phyloP scores from a whole-genome alignment of 2,888 invertebrate genomes.

The Copidosoma aretas region DNA sequence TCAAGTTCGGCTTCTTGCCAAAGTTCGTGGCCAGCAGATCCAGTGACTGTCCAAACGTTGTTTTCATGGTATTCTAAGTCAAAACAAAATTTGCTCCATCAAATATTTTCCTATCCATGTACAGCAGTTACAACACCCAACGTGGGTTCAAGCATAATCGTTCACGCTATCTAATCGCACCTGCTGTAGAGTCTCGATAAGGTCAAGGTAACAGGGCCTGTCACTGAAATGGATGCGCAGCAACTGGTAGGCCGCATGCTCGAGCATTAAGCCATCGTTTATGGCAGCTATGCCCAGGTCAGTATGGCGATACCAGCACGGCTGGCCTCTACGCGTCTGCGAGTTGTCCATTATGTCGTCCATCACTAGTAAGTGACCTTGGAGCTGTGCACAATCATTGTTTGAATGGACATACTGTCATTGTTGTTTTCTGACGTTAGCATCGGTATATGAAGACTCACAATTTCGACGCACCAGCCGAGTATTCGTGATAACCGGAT shows the following conservation, averaged over 20 bases:
- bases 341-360: constrained; percentile 94
- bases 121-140: not conserved
- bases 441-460: constrained; percentile 55
- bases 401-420: no score
- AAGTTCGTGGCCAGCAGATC: constrained; percentile 77
- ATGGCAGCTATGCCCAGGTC: constrained; percentile 78
- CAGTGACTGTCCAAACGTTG: constrained; percentile 81
- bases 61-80: constrained; percentile 69
- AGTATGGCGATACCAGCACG: constrained; percentile 87
- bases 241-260: constrained; percentile 79
- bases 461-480: constrained; percentile 96
- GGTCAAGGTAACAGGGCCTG: constrained; percentile 77
- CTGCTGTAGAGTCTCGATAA: constrained; percentile 85
- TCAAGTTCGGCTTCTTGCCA: constrained; percentile 70
- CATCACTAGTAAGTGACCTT: constrained; percentile 83
- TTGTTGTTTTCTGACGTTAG: no score
- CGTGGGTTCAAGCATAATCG: no score
- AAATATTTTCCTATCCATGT: no score
- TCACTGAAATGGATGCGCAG: constrained; percentile 78
- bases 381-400: constrained; percentile 72
- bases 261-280: constrained; percentile 85
- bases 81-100: constrained; percentile 8
- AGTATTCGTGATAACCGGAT: constrained; percentile 80
- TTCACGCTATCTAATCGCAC: constrained; percentile 60
- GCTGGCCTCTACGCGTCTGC: constrained; percentile 81